Evolutionary conservation across 2,797 vertebrate species (phyloP).

Genomic region (Botia almorhae): DNA sequence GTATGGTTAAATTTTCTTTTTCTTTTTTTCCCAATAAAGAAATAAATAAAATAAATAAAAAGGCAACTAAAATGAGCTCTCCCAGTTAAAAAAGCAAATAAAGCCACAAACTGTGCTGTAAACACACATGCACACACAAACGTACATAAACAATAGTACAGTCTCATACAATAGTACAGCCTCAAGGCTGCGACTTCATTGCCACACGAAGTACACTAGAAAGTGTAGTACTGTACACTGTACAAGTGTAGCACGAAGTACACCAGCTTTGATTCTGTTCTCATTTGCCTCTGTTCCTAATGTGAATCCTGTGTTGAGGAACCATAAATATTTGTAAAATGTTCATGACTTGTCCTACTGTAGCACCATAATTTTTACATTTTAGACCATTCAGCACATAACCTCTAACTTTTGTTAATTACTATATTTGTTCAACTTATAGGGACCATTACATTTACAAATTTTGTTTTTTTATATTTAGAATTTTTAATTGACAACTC

Average conservation of each 20-base stretch:
- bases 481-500: no score
- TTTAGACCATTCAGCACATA: conserved; percentile 17
- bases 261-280: conserved; percentile 4
- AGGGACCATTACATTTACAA: not conserved
- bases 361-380: conserved; percentile 44
- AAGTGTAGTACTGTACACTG: not conserved
- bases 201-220: conserved; percentile 8
- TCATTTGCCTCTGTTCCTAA: not conserved
- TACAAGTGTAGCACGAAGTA: conserved; percentile 1
- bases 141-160: not conserved
- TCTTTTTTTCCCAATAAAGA: conserved; percentile 11
- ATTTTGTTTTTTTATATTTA: no score
- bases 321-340: conserved; percentile 1
- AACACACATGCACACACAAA: not conserved
- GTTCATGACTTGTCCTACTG: conserved; percentile 11
- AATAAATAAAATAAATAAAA: conserved; percentile 57
- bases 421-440: not conserved
- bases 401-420: not conserved
- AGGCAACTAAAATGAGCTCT: conserved; percentile 54
- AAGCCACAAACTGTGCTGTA: conserved; percentile 22
- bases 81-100: conserved; percentile 26
- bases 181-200: not conserved
- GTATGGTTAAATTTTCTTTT: no score
- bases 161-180: no score
- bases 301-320: not conserved